Evolutionary conservation across 2,888 invertebrate genomes (phyloP).

Genomic region (Arrhopalites spinosus): DNA sequence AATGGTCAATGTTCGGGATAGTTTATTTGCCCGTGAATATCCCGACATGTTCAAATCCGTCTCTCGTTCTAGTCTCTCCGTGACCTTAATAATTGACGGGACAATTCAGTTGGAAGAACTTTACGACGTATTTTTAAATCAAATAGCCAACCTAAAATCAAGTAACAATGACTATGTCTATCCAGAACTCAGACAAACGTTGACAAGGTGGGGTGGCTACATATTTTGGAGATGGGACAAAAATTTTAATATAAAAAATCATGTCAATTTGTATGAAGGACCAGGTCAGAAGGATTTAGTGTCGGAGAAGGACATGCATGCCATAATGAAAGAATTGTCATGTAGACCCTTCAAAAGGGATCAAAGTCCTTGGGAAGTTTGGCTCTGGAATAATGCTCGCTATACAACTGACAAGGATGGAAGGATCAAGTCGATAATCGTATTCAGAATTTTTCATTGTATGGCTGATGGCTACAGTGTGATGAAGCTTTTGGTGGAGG

Average conservation of each 20-base stretch:
- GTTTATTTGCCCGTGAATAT: too few relatives aligned
- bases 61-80: too few relatives aligned
- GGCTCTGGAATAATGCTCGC: not conserved
- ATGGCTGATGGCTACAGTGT: not conserved
- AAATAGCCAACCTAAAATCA: too few relatives aligned
- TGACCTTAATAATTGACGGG: too few relatives aligned
- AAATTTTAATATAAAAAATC: not conserved
- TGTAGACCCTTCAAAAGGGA: not conserved
- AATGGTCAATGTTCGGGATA: too few relatives aligned
- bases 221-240: constrained; percentile 4
- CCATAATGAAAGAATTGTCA: not conserved
- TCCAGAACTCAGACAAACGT: not conserved
- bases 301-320: not conserved
- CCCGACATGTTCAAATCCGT: too few relatives aligned
- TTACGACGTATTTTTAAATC: too few relatives aligned
- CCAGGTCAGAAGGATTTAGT: not conserved
- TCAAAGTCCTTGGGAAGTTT: constrained; percentile 13
- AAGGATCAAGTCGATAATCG: not conserved
- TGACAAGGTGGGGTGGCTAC: not conserved
- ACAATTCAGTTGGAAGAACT: too few relatives aligned
- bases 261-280: not conserved
- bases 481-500: not conserved
- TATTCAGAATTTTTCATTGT: not conserved
- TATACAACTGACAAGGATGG: not conserved
- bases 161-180: not conserved